Percentiles rank a stretch among this genome's conserved stretches.
Evolutionary conservation across 2,113 vertebrate genomes (phyloP).

Genomic region (Galemys pyrenaicus): DNA sequence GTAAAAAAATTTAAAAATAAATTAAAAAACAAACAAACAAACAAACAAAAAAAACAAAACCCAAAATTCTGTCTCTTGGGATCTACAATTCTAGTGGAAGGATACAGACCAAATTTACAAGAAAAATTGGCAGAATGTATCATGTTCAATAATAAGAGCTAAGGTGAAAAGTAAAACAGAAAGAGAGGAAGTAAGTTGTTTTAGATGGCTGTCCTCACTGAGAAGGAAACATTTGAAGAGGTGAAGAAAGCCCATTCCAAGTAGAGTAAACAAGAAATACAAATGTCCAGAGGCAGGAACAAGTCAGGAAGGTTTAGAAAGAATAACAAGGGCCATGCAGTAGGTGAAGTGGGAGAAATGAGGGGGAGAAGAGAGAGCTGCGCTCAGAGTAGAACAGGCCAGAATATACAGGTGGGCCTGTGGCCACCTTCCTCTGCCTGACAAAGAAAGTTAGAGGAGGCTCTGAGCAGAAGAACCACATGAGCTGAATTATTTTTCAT

Average conservation of each 20-base stretch:
- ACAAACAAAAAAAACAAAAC: background rate
- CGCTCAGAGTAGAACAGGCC: background rate
- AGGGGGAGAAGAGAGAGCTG: background rate
- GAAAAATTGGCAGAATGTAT: background rate
- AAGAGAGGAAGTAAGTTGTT: background rate
- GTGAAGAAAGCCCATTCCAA: background rate
- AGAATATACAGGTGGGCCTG: background rate
- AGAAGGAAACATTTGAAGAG: background rate
- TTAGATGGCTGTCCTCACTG: background rate
- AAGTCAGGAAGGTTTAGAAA: background rate
- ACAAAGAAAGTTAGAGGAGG: background rate
- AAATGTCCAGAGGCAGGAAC: background rate
- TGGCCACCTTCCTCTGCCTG: background rate
- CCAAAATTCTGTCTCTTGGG: background rate
- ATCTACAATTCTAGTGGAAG: background rate
- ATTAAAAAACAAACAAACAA: background rate
- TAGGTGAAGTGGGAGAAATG: background rate
- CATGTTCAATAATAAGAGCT: background rate
- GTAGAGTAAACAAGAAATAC: background rate
- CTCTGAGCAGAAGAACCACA: background rate
- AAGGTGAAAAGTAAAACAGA: slow-evolving; percentile 22
- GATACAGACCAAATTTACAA: slow-evolving; percentile 5
- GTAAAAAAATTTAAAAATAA: too few relatives aligned
- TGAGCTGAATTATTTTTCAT: slow-evolving; percentile 3
- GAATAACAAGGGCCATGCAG: background rate